A percentile compares a stretch with the other conserved stretches of the same genome.
phyloP scores from a whole-genome alignment of 2,113 vertebrate species.

The Cryptotis parvus region DNA sequence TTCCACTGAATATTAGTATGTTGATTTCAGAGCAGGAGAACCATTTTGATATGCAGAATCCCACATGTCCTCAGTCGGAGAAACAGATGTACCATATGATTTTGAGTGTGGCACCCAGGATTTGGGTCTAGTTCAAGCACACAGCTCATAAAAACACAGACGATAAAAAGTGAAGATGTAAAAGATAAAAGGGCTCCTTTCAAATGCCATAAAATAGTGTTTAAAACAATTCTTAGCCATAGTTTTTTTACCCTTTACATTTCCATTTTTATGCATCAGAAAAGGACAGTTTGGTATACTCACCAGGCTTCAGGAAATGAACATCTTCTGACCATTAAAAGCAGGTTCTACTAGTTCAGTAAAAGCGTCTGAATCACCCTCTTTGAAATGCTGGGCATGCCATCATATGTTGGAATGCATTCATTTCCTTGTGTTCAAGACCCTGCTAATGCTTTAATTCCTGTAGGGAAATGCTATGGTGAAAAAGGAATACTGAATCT shows the following conservation, averaged over 20 bases:
- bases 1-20: constrained; percentile 63
- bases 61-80: constrained; percentile 78
- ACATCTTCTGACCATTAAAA: constrained; percentile 67
- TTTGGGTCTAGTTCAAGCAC: constrained; percentile 86
- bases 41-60: constrained; percentile 74
- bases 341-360: constrained; percentile 33
- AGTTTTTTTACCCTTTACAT: constrained; percentile 65
- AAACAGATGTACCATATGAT: constrained; percentile 88
- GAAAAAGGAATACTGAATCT: neutral
- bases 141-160: constrained; percentile 85
- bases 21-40: constrained; percentile 77
- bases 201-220: constrained; percentile 87
- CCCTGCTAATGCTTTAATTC: constrained; percentile 52
- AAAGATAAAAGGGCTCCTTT: constrained; percentile 89
- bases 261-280: constrained; percentile 69
- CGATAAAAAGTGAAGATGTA: constrained; percentile 85
- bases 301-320: constrained; percentile 54
- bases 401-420: neutral
- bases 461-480: constrained; percentile 34
- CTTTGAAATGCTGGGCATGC: neutral
- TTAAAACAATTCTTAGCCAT: constrained; percentile 80
- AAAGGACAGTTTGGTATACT: neutral
- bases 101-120: constrained; percentile 87
- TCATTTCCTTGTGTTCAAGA: constrained; percentile 19
- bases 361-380: neutral